phyloP scores from a whole-genome alignment of 2,888 invertebrate genomes.

The Ethmia dodecea region DNA sequence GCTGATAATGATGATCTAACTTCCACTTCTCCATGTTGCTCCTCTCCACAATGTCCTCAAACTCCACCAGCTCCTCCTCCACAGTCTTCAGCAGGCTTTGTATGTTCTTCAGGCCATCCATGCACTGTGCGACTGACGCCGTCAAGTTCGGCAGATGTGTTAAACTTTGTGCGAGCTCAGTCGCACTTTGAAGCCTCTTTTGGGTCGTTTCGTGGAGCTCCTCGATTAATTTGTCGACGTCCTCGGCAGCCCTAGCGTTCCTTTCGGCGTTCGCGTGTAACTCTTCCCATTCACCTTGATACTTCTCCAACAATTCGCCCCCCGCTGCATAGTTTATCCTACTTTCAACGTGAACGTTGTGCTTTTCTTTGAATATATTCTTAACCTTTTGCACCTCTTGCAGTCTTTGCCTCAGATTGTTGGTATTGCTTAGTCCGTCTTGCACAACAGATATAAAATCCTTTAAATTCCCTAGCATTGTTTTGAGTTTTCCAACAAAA shows the following conservation, averaged over 20 bases:
- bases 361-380: constrained; percentile 62
- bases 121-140: constrained; percentile 67
- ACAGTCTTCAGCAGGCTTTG: constrained; percentile 79
- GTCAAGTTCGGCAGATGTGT: constrained; percentile 54
- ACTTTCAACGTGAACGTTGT: constrained; percentile 43
- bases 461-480: constrained; percentile 69
- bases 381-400: constrained; percentile 67
- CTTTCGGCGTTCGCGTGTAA: constrained; percentile 82
- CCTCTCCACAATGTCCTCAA: constrained; percentile 83
- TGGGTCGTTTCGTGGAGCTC: constrained; percentile 52
- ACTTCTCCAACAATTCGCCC: constrained; percentile 81
- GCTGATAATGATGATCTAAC: constrained; percentile 83
- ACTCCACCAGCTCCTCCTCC: constrained; percentile 79
- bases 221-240: constrained; percentile 60
- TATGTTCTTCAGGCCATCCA: constrained; percentile 69
- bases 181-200: constrained; percentile 46
- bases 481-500: no score
- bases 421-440: constrained; percentile 60
- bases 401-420: constrained; percentile 56
- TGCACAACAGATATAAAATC: constrained; percentile 69
- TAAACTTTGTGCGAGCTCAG: constrained; percentile 52
- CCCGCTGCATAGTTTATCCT: constrained; percentile 79
- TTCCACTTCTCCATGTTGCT: constrained; percentile 84
- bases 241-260: constrained; percentile 80
- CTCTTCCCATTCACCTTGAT: constrained; percentile 84